Evolutionary conservation across 2,888 invertebrate species (phyloP), one percentile per base, ranked within the genome.

Genomic region (Smittia sp.): DNA sequence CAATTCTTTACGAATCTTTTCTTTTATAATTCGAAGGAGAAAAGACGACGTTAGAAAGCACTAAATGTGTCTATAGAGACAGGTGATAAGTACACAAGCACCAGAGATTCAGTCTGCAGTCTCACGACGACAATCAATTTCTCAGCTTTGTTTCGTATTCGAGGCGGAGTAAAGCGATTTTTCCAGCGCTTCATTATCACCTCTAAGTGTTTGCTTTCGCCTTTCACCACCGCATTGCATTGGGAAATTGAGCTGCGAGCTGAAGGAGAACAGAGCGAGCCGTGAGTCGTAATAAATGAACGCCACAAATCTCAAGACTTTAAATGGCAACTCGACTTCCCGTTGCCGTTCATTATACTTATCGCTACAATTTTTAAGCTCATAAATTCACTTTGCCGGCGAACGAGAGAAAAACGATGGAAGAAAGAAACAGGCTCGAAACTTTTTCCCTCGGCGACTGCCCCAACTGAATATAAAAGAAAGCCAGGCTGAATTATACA

Each of bases 251-350:
- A 62, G 62, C 7, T 62, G 62, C 3, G 24, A n/a, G n/a, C 13
- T 63, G 6, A 63, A 63, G 20, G 18, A n/a, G 22, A 63, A 63
- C 24, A 24, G 6, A 63, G 63, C 13, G n/a, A 3, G 27, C 58
- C 2, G 18, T 13, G 13, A 52, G 62, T n/a, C n/a, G 13, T 63
- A 27, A 63, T 63, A 63, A 63, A 63, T 63, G 63, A 63, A 63
- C 20, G 63, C 63, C 63, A 63, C 63, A 63, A 63, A 63, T 63
- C 63, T 27, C 63, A 27, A 24, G 63, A 58, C 58, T 58, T 58
- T 58, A 58, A 58, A 58, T 22, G 58, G 58, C 58, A 58, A 58
- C 18, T 63, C 25, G 63, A 63, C 63, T 63, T 63, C 63, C 63
- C 11, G 1, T 22, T 25, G 15, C 63, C 63, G 63, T 63, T 63